These are phyloP conservation scores for Mactra quadrangularis DNA, from an alignment of 1,140 invertebrate species.

Conservation along the genomic window DNA sequence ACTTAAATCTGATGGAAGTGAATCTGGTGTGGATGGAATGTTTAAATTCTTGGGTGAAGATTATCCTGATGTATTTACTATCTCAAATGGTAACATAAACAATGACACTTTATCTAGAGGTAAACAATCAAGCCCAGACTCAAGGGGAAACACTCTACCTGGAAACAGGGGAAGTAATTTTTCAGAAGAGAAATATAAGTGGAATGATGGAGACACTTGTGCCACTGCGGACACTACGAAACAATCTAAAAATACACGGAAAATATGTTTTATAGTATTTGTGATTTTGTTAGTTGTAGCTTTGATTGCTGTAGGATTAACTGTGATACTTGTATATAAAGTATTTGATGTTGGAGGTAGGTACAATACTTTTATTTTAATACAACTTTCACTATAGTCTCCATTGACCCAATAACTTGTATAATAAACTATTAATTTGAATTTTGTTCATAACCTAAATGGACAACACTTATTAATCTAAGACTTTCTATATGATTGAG, in stretches of 20 bases:
- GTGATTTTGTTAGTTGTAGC: constrained; percentile 11
- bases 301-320: constrained; percentile 5
- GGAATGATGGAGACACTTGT: constrained; percentile 17
- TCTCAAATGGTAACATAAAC: constrained; percentile 23
- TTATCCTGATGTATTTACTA: constrained; percentile 3
- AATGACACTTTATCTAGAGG: background rate
- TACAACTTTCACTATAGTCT: too few species aligned
- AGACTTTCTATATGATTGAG: too few species aligned
- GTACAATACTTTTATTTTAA: background rate
- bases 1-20: background rate
- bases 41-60: constrained; percentile 6
- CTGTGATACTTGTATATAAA: constrained; percentile 30
- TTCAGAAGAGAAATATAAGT: constrained; percentile 22
- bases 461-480: too few species aligned
- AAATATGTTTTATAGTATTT: constrained; percentile 23
- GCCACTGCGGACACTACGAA: background rate
- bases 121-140: background rate
- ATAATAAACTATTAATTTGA: too few species aligned
- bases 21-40: background rate
- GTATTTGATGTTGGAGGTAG: constrained; percentile 27
- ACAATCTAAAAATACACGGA: constrained; percentile 10
- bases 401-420: too few species aligned
- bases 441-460: too few species aligned
- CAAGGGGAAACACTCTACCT: background rate
- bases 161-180: constrained; percentile 13